Evolutionary conservation across 2,888 invertebrate genomes (phyloP), one percentile per base, ranked within the genome.

Genomic region (Epistrophella euchroma): DNA sequence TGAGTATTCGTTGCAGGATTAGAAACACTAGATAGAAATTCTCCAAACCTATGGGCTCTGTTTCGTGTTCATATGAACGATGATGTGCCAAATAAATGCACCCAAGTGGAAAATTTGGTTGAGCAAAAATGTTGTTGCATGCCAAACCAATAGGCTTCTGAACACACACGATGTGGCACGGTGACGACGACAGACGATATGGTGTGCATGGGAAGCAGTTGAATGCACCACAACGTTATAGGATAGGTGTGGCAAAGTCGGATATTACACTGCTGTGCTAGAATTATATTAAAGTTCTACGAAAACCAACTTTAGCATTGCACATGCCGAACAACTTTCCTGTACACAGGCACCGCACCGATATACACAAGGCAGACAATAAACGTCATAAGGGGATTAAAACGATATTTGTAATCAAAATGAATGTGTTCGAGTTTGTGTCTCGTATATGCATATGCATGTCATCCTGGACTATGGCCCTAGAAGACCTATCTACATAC

Each of bases 381-480:
- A 76, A 77, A 76, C 81, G 80, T 80, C 81, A 81, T 76, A 85
- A 85, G 76, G 81, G 81, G 85, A 80, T 85, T 85, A 85, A 85
- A 85, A 77, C 85, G 85, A 81, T 76, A 85, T 85, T 77, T 85
- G 81, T 85, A 81, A 85, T 81, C 85, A 85, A 72, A 85, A 80
- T 76, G 81, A 70, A 81, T 81, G 76, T 52, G 40, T 22, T 35
- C 50, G 73, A 60, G 74, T 55, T 58, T 68, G 64, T 43, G 25
- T 58, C 19, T 58, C 22, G 40, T 35, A 11, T 7, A 6, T 37
- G 58, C 35, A n/a, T n/a, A n/a, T 25, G 43, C n/a, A 22, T 19
- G 60, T 2, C n/a, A 28, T 35, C 40, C 22, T 17, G 35, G 52
- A 47, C 22, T 40, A n/a, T 40, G 40, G 40, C 25, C 40, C 60